phyloP scores from a whole-genome alignment of 2,797 vertebrate species.

The Tokudaia muenninki region DNA sequence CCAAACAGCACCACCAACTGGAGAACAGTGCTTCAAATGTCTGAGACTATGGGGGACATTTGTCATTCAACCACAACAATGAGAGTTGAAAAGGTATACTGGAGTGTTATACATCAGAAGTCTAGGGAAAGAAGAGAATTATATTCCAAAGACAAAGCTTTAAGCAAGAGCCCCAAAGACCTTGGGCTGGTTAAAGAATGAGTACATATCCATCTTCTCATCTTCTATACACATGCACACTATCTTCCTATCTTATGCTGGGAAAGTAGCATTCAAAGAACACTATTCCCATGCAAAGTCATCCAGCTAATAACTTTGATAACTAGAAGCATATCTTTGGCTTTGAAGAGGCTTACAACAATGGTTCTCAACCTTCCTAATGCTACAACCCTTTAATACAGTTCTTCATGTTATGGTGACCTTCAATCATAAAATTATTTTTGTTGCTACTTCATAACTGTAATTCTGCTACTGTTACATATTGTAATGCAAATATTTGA shows the following conservation, averaged over 20 bases:
- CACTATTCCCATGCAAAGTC: background rate
- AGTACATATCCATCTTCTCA: background rate
- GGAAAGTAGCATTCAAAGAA: background rate
- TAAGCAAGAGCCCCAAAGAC: background rate
- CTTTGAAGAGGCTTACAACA: background rate
- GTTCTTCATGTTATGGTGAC: background rate
- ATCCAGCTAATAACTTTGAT: background rate
- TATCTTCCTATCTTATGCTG: background rate
- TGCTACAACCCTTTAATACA: background rate
- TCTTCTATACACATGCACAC: background rate
- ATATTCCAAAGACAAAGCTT: background rate
- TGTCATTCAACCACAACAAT: background rate
- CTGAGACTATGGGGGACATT: background rate
- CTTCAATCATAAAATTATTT: background rate
- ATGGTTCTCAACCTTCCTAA: background rate
- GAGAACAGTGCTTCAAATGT: background rate
- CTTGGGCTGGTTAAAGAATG: background rate
- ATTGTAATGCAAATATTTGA: background rate
- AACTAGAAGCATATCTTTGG: background rate
- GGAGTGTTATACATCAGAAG: background rate
- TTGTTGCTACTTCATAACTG: background rate
- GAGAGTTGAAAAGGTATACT: background rate
- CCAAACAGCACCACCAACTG: background rate
- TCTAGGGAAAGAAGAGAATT: constrained; percentile 30
- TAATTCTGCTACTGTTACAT: background rate